phyloP scores from a whole-genome alignment of 2,113 vertebrate genomes.

The Taxidea taxus region DNA sequence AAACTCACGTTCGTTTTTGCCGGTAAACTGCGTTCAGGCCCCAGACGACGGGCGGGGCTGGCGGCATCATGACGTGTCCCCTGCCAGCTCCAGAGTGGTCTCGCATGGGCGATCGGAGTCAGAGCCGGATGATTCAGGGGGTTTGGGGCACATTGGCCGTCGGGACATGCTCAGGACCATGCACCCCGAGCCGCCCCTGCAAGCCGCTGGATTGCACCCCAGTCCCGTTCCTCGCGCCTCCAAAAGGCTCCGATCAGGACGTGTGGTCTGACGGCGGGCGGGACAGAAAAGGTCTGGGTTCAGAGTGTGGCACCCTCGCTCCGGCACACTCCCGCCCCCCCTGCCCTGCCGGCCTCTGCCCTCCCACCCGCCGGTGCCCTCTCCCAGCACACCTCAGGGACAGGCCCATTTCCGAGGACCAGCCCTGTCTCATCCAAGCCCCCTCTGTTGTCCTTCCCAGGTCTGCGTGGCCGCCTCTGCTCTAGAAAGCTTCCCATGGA shows the following conservation, averaged over 20 bases:
- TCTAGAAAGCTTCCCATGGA: not conserved
- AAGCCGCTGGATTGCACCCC: not conserved
- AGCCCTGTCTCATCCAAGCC: accelerated
- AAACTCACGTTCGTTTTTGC: not conserved
- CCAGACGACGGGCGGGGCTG: not conserved
- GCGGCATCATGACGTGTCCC: not conserved
- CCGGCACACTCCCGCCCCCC: not conserved
- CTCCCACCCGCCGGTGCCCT: accelerated
- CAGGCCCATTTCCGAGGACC: not conserved
- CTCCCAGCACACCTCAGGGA: no score
- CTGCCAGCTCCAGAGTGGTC: not conserved
- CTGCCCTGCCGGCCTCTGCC: no score
- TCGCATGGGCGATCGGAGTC: accelerated
- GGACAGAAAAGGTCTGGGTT: not conserved
- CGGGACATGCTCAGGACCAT: not conserved
- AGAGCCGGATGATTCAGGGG: not conserved
- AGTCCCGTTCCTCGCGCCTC: not conserved
- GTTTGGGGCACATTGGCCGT: accelerated
- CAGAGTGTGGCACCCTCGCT: not conserved
- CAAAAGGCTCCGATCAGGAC: accelerated
- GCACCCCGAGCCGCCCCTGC: not conserved
- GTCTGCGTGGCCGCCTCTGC: accelerated
- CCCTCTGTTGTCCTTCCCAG: not conserved
- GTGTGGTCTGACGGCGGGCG: accelerated
- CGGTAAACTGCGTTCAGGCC: accelerated